A percentile compares a stretch with the other conserved stretches of the same genome.
phyloP scores from a whole-genome alignment of 2,113 vertebrate genomes.

The Saguinus imperator region DNA sequence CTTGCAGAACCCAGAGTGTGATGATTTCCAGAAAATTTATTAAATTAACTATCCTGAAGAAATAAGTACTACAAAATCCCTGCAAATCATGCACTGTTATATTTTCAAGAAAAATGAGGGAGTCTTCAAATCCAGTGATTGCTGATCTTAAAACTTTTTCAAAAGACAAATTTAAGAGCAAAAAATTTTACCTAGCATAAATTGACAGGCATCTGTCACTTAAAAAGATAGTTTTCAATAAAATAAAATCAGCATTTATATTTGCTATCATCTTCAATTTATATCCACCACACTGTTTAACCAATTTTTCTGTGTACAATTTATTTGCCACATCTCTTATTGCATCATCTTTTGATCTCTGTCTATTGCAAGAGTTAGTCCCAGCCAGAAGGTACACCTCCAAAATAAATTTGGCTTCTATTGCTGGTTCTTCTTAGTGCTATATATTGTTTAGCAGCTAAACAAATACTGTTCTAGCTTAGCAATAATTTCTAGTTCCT shows the following conservation, averaged over 20 bases:
- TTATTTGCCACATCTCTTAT: neutral
- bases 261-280: neutral
- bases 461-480: neutral
- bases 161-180: neutral
- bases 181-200: neutral
- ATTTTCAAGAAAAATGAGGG: neutral
- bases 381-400: neutral
- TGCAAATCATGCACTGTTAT: neutral
- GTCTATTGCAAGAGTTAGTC: neutral
- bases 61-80: neutral
- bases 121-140: neutral
- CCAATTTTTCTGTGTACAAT: neutral
- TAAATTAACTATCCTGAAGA: neutral
- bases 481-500: conserved; percentile 12
- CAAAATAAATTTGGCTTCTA: neutral
- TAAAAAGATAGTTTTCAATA: neutral
- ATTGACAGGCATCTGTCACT: neutral
- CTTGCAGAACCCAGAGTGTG: neutral
- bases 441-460: neutral
- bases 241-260: neutral
- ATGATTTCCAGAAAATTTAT: neutral
- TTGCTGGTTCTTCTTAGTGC: neutral
- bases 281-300: too few species aligned
- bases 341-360: neutral
- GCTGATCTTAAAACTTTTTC: neutral